Percentiles rank a stretch among this genome's conserved stretches.
phyloP scores from a whole-genome alignment of 2,113 vertebrate genomes.

The Ochotona curzoniae region DNA sequence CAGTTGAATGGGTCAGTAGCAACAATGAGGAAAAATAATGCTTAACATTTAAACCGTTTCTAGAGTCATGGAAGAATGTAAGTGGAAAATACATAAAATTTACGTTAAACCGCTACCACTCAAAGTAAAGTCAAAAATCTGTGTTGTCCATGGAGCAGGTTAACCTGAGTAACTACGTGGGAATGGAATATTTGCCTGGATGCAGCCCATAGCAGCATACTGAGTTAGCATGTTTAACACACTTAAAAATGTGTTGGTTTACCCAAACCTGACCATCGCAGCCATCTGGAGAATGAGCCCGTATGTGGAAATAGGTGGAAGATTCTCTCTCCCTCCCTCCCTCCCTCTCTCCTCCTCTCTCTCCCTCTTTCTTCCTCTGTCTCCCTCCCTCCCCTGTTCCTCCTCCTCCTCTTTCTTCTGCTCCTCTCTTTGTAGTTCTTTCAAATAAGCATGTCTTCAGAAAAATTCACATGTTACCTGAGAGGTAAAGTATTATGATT shows the following conservation, averaged over 20 bases:
- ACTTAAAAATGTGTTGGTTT: not conserved
- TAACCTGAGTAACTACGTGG: not conserved
- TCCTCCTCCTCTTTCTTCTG: too few relatives aligned
- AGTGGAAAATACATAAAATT: not conserved
- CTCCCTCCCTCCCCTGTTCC: too few relatives aligned
- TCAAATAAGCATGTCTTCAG: too few relatives aligned
- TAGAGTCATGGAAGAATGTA: constrained; percentile 1
- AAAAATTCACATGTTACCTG: not conserved
- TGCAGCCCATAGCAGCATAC: not conserved
- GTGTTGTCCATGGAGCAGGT: not conserved
- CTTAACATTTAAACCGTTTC: not conserved
- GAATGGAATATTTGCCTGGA: not conserved
- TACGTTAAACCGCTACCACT: not conserved
- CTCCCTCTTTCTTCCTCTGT: too few relatives aligned
- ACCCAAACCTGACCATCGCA: too few relatives aligned
- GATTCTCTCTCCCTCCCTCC: too few relatives aligned
- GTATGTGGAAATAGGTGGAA: too few relatives aligned
- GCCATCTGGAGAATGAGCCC: too few relatives aligned
- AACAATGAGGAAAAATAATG: not conserved
- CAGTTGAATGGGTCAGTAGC: not conserved
- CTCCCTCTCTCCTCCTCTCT: too few relatives aligned
- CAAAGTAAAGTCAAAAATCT: not conserved
- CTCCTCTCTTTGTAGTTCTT: too few relatives aligned
- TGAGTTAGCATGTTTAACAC: not conserved
- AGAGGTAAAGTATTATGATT: not conserved